Evolutionary conservation across 2,888 invertebrate genomes (phyloP), one percentile per base, ranked within the genome.

Genomic region (Argyresthia goedartella): DNA sequence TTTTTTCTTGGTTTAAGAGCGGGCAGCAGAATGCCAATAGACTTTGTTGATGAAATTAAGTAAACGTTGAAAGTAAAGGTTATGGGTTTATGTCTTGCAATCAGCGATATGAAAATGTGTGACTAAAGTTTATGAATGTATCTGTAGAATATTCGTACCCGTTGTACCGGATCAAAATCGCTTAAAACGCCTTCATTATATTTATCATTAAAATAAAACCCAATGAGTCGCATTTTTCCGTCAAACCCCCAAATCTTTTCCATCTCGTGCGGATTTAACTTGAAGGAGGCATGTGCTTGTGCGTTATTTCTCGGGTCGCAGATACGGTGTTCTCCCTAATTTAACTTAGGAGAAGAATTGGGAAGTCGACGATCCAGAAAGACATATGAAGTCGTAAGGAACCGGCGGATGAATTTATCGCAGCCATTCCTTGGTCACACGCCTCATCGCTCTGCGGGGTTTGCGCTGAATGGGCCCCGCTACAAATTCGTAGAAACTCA

Each of bases 251-350:
- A 48, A 48, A 36, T 36, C 36, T 13, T 39, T 36, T 51, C 33
- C 44, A 50, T 54, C 58, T 63, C 58, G 57, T 64, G 59, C 52
- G 52, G 59, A 63, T 60, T 57, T 59, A 57, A 55, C 56, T 57
- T 59, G 57, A 59, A 55, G 57, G 60, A 56, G 54, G 57, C 58
- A 54, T 56, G 55, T 56, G 57, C 58, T 54, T 56, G 55, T 56
- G 61, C 59, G 65, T 67, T 71, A 73, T 73, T 71, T 69, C 61
- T 64, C 62, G 61, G 56, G 57, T 64, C 63, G 59, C 63, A 65
- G 67, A 73, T 71, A 71, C 71, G 81, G 81, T 74, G 80, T 81
- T 73, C 76, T 71, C 73, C 80, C 69, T 76, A 78, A 81, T 84
- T 82, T 81, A 81, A 78, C 80, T 75, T 69, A 75, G 72, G 72